Evolutionary conservation across 2,888 invertebrate genomes (phyloP), one percentile per base, ranked within the genome.

Genomic region (Amaurobius ferox): DNA sequence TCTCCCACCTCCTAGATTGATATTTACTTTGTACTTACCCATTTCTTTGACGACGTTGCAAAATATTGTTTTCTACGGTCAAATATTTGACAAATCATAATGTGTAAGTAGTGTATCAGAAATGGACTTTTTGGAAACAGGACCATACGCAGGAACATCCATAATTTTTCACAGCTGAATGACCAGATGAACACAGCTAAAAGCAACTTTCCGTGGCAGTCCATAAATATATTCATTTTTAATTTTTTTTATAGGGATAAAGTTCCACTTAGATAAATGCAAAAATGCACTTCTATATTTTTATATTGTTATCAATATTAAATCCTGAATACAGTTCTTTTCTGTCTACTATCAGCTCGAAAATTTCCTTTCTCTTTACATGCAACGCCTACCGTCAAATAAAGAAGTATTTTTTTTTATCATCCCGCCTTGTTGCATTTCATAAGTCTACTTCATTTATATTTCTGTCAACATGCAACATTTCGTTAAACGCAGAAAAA

Each of bases 281-380:
- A 79, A 79, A 70, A 79, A 62, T 40, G 40, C 32, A 29, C 32
- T 72, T 79, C 62, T 66, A 78, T 78, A 61, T 68, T 70, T 32
- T 67, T 79, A 64, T 39, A 64, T 71, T 66, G 26, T 28, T 35
- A 44, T 48, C 64, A 79, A 79, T 72, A 66, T 79, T 71, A 79
- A 79, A 79, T 79, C 79, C 64, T 62, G 72, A 64, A 79, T 66
- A 62, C 77, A 48, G 68, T 78, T 78, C 77, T 40, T 68, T 68
- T 68, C 61, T 9, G 30, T 48, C 48, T n/a, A n/a, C 32, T 77
- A 77, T 67, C 77, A 78, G 23, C 16, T 55, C 23, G 32, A n/a
- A 44, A 44, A 44, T 78, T 78, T 70, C 68, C 35, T 39, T 28
- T 39, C 64, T 70, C 40, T 62, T 62, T 11, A 39, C 29, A 40